These are phyloP conservation scores for Thryonomys swinderianus DNA, from an alignment of 2,113 vertebrate genomes.

Conservation along the genomic window DNA sequence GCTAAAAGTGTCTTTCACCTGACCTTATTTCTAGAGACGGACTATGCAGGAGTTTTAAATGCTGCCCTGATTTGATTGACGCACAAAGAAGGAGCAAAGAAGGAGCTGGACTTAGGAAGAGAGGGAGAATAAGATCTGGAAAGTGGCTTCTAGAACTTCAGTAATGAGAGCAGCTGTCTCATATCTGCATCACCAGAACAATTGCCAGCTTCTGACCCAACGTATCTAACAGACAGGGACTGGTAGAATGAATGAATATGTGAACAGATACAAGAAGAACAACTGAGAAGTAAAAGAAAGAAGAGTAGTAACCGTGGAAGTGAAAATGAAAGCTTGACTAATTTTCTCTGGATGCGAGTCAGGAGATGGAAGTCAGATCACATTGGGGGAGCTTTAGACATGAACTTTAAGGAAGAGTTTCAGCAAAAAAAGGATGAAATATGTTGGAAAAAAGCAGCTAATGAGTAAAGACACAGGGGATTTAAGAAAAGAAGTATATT, in stretches of 20 bases:
- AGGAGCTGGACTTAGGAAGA: not conserved
- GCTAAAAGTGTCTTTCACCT: conserved; percentile 9
- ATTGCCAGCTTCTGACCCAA: not conserved
- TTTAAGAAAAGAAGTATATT: not conserved
- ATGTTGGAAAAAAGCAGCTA: not conserved
- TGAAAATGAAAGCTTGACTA: not conserved
- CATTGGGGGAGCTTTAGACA: not conserved
- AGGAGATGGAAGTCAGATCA: not conserved
- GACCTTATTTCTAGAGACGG: not conserved
- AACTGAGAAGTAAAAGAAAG: not conserved
- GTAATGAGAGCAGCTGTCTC: not conserved
- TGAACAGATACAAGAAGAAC: not conserved
- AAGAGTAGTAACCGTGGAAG: not conserved
- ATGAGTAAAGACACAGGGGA: not conserved
- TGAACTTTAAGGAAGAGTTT: not conserved
- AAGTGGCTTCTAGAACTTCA: not conserved
- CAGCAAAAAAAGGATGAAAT: not conserved
- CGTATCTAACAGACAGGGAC: not conserved
- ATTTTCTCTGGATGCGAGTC: not conserved
- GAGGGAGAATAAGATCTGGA: not conserved
- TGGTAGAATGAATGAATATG: not conserved
- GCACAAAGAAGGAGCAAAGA: not conserved
- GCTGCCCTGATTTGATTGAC: conserved; percentile 7
- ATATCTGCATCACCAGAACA: not conserved
- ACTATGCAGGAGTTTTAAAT: not conserved